These are phyloP conservation scores for Cepphus grylle DNA, from an alignment of 2,113 vertebrate species.

Conservation along the genomic window DNA sequence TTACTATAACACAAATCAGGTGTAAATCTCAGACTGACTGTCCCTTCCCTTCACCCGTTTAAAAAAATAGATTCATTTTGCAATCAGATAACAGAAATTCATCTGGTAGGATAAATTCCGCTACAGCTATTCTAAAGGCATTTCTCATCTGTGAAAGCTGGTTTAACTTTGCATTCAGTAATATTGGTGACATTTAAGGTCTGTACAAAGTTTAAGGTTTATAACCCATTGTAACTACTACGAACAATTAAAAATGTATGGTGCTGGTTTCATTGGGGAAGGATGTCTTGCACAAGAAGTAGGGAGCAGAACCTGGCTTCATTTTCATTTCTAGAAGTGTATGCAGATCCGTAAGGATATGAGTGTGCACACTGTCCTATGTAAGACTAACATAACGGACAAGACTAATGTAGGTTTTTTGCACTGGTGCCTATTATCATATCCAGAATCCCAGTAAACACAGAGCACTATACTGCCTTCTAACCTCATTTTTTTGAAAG, in stretches of 20 bases:
- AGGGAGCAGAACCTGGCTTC: background rate
- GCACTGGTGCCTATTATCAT: background rate
- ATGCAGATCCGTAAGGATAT: background rate
- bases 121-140: slow-evolving; percentile 38
- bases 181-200: slow-evolving; percentile 40
- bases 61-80: slow-evolving; percentile 60
- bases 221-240: slow-evolving; percentile 23
- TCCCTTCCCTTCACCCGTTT: slow-evolving; percentile 60
- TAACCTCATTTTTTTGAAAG: background rate
- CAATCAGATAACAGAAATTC: slow-evolving; percentile 65
- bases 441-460: background rate
- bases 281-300: background rate
- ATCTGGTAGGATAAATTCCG: slow-evolving; percentile 58
- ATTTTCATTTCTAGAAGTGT: background rate
- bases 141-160: slow-evolving; percentile 60
- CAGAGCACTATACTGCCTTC: background rate
- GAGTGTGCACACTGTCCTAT: background rate
- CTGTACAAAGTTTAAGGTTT: slow-evolving; percentile 54
- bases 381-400: background rate
- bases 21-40: slow-evolving; percentile 88
- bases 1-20: slow-evolving; percentile 94
- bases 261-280: background rate
- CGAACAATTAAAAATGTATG: slow-evolving; percentile 16
- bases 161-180: slow-evolving; percentile 59
- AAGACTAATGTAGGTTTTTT: background rate